A percentile compares a stretch with the other conserved stretches of the same genome.
phyloP scores from a whole-genome alignment of 1,140 invertebrate genomes.

The Catajapyx aquilonaris region DNA sequence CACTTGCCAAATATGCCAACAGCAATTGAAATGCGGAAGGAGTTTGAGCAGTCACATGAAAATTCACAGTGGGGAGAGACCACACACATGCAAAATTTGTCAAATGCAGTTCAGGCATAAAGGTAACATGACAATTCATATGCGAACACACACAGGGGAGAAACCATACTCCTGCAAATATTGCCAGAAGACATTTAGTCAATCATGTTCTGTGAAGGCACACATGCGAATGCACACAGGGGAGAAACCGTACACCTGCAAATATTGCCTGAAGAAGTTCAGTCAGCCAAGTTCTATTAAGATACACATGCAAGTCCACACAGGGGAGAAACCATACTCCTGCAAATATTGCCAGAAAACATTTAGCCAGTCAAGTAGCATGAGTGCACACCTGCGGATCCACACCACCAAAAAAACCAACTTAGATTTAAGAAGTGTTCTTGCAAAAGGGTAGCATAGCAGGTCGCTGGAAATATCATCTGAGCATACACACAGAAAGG shows the following conservation, averaged over 20 bases:
- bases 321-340: conserved; percentile 12
- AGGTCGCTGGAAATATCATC: no score
- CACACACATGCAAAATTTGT: conserved; percentile 6
- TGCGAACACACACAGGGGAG: no score
- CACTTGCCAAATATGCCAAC: conserved; percentile 2
- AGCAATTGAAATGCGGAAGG: conserved; percentile 5
- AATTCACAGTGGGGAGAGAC: not conserved
- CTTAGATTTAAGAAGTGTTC: no score
- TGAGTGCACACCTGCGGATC: conserved; percentile 76
- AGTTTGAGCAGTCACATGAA: conserved; percentile 1
- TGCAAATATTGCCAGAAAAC: conserved; percentile 10
- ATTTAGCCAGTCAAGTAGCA: conserved; percentile 12
- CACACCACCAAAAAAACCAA: conserved; percentile 93
- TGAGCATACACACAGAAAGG: no score
- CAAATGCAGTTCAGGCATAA: no score
- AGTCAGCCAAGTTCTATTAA: conserved; percentile 13
- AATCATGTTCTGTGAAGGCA: no score
- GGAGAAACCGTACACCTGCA: conserved; percentile 14
- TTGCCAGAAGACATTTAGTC: no score
- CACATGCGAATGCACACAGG: no score
- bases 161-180: no score
- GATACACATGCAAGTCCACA: conserved; percentile 13
- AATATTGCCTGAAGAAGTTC: conserved; percentile 12
- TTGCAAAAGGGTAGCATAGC: no score
- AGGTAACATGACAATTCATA: no score